Evolutionary conservation across 2,797 vertebrate genomes (phyloP), one percentile per base, ranked within the genome.

Genomic region (Hippoglossus hippoglossus): DNA sequence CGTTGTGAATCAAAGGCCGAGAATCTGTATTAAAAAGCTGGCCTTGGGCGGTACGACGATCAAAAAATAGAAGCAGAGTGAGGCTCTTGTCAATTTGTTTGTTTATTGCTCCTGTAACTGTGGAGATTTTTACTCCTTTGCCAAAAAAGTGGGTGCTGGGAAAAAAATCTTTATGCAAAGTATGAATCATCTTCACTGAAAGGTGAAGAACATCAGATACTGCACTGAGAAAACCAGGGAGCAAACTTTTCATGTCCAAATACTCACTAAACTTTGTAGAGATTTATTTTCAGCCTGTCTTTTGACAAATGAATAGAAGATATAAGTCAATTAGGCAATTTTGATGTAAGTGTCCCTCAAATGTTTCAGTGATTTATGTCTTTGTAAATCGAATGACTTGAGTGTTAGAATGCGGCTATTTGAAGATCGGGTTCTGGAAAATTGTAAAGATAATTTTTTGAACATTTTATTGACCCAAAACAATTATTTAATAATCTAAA

Each of bases 1-100:
- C 73, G 51, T 53, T 8, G 79, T 0, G 81, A 88, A 93, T 92
- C 91, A 90, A 91, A 91, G 84, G 81, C 72, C 84, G 46, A 72
- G 81, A 81, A 70, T 88, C 76, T 67, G 87, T 51, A 80, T 82
- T 79, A 86, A 85, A 82, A 87, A 86, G 46, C 78, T 69, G 87
- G 84, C 91, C 91, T 73, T 1, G 78, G 92, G 92, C 91, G 12
- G 24, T 75, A 73, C 54, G 18, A 64, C 54, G 78, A 93, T 91
- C 84, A 84, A 69, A 87, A 39, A 87, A 62, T 54, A 21, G 26
- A 28, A 72, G 54, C 8, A 67, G 65, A 79, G 58, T 25, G 63
- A 83, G 41, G 78, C 79, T 83, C 66, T 84, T 81, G 89, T 86
- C 76, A 28, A 73, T 84, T 78, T 79, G 83, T 85, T 89, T 82